Conservation (phyloP, 2,113 vertebrate genomes). For the Oreamnos americanus region DNA sequence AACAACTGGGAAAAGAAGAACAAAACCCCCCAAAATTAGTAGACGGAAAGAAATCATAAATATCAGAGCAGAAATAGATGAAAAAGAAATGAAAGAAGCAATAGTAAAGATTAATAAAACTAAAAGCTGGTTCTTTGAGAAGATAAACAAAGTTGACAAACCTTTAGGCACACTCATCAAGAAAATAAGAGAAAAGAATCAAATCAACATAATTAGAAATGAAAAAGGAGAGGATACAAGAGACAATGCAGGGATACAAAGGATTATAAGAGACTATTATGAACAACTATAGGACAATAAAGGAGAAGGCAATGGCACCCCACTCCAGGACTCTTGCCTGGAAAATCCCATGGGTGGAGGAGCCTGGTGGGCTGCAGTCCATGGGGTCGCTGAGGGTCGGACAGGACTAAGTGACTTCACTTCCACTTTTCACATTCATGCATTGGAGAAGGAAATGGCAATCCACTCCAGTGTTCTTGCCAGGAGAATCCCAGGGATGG, state of each 20-base stretch:
- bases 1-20: background rate
- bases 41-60: background rate
- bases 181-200: background rate
- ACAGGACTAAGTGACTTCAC: no score
- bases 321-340: no score
- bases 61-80: background rate
- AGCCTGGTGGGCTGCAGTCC: no score
- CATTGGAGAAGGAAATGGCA: no score
- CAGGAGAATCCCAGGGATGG: no score
- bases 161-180: background rate
- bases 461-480: no score
- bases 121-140: background rate
- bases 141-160: background rate
- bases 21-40: background rate
- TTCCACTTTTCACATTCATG: no score
- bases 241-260: background rate
- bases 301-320: background rate
- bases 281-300: background rate
- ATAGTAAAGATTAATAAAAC: background rate
- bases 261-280: background rate
- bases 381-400: no score
- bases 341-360: no score
- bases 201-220: background rate
- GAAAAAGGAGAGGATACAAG: background rate
- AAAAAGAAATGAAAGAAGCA: background rate